Evolutionary conservation across 64 coral and sea anemone genomes (phyloP).

Genomic region (Montipora sp.): DNA sequence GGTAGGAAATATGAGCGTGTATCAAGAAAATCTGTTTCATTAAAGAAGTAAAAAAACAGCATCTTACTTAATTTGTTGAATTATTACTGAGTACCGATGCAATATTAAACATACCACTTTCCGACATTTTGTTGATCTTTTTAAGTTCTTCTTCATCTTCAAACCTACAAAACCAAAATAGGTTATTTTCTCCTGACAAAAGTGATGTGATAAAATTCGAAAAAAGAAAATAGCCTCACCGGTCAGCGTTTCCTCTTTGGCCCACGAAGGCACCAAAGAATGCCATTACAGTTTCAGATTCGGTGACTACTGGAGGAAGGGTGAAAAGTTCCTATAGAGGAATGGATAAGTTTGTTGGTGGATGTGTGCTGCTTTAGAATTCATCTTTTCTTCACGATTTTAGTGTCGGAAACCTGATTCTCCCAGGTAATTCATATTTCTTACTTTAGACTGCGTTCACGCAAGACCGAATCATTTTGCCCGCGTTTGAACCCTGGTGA

Average conservation of each 20-base stretch:
- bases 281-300: not conserved
- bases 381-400: not conserved
- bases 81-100: not conserved
- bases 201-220: not conserved
- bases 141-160: slow-evolving; percentile 19
- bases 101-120: not conserved
- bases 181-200: not conserved
- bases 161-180: not conserved
- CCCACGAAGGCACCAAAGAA: slow-evolving; percentile 4
- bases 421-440: not conserved
- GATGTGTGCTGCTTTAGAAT: not conserved
- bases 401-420: not conserved
- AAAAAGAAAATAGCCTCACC: not conserved
- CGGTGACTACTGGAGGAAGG: not conserved
- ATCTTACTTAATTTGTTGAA: no score
- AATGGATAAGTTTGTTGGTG: not conserved
- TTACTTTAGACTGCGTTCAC: not conserved
- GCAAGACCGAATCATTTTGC: no score
- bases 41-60: no score
- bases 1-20: no score
- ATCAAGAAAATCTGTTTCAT: no score
- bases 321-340: not conserved
- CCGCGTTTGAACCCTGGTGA: no score
- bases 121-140: not conserved
- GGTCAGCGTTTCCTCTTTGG: not conserved